Base-by-base conservation (phyloP, 2,888 invertebrate genomes). In the Ellobium chinense region DNA sequence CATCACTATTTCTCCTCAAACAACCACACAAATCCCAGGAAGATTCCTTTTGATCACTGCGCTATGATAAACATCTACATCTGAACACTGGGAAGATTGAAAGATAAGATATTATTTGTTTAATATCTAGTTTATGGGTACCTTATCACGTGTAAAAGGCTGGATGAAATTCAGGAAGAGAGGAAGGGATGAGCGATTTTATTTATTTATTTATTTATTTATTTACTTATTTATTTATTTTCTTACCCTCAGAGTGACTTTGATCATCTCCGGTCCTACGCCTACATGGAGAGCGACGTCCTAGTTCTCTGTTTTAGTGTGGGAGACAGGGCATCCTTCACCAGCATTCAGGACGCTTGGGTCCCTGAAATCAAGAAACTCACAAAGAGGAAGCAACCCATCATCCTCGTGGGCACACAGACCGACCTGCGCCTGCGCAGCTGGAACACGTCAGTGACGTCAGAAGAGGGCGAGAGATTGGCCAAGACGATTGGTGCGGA, bases 321-420 rank as follows among this genome's bases (percentile, higher is more conserved):
- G 0, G 84, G 86, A 7, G 89, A 89, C 83, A 75, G 87, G 70
- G 87, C 87, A 54, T 89, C 89, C 9, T 87, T 88, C 80, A 81
- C 85, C 62, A 86, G 84, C 74, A 80, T 89, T 27, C 78, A 82
- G 69, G 83, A 86, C 65, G 83, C 83, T 56, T 88, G 88, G 87
- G 46, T 87, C 70, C 88, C 88, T 24, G 89, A 89, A 82, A 86
- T 89, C 65, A 85, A 83, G 65, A 81, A 83, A 7, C 83, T 86
- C 81, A 85, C 85, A 58, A 78, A 82, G 34, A 80, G 86, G 69
- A 86, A 85, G 70, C 69, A 80, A 31, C 86, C 87, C 29, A 72
- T 87, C 3, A 78, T 88, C 39, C 85, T 89, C 0, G 87, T 89
- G 5, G 89, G 86, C n/a, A 88, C 87, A 1, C 87, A 89, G 72